These are phyloP conservation scores for Hemaris fuciformis DNA, from an alignment of 2,888 invertebrate species.

Conservation along the genomic window DNA sequence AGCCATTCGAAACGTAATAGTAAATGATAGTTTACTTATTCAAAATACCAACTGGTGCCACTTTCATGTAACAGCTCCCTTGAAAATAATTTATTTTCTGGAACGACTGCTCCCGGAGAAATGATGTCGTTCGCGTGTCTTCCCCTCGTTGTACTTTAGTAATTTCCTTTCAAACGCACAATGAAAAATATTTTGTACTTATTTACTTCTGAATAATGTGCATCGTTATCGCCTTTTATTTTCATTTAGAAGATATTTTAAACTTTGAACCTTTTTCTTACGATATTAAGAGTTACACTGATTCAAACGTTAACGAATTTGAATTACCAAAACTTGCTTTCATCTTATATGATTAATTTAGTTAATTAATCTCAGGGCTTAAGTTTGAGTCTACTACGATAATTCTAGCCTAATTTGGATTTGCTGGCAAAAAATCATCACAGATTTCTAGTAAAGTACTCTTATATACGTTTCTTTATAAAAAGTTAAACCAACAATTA, in stretches of 20 bases:
- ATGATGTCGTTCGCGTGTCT: constrained; percentile 37
- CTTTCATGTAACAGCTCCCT: constrained; percentile 40
- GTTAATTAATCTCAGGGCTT: no score
- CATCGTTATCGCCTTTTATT: constrained; percentile 19
- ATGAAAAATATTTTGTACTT: constrained; percentile 30
- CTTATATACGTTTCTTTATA: no score
- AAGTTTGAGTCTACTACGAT: background rate
- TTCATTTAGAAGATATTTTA: no score
- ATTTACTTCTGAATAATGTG: constrained; percentile 24
- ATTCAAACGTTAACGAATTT: no score
- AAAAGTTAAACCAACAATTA: no score
- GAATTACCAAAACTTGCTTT: no score
- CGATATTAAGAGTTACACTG: no score
- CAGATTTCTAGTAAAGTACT: no score
- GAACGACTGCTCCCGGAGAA: constrained; percentile 35
- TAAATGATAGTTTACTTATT: constrained; percentile 18
- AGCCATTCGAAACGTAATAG: constrained; percentile 1
- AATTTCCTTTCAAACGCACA: constrained; percentile 34
- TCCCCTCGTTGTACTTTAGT: constrained; percentile 20
- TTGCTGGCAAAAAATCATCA: no score
- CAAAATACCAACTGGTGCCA: constrained; percentile 25
- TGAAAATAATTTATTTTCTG: constrained; percentile 44
- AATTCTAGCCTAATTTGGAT: no score
- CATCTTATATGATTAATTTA: no score
- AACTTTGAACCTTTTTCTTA: no score